Evolutionary conservation across 2,113 vertebrate genomes (phyloP), one percentile per base, ranked within the genome.

Genomic region (Ailurus styani): DNA sequence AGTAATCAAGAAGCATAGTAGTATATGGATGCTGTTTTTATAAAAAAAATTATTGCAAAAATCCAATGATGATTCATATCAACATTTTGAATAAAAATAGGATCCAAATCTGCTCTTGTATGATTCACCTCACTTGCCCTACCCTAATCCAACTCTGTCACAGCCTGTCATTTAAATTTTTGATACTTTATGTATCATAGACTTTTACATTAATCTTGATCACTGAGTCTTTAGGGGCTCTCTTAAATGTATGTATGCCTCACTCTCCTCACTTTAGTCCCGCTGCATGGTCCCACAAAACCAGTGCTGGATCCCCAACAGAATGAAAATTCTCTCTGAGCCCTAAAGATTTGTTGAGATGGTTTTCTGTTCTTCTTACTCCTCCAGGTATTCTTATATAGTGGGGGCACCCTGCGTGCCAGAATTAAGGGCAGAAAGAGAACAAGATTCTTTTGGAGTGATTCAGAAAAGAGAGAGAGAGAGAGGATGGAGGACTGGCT

Each of bases 261-360:
- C 8, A 0, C 1, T 40, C 25, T 77, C 27, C 27, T 23, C 4
- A 7, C 27, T 25, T 88, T 1, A 1, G 29, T 27, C 27, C 34
- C 7, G 4, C 14, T 2, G 18, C 52, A 8, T 6, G 50, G 25
- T 23, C 47, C 29, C 2, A 1, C 29, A 29, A 8, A 54, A 27
- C 15, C 1, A 11, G 21, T 0, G 2, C 47, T 3, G 6, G 29
- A 8, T 57, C 40, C 34, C 7, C 0, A n/a, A 9, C 2, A 50
- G 10, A 11, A 13, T 0, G 34, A 42, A 29, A 34, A 13, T 5
- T 42, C 34, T 55, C n/a, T 70, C 57, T 50, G 79, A 70, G 57
- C 52, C 77, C 47, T 3, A 20, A 66, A 54, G 0, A 31, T 17
- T 1, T 4, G 34, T 18, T 23, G 4, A 66, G 79, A 37, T 47